These are phyloP conservation scores for Acrossocheilus wenchowensis DNA, from an alignment of 2,797 vertebrate species.

Conservation along the genomic window DNA sequence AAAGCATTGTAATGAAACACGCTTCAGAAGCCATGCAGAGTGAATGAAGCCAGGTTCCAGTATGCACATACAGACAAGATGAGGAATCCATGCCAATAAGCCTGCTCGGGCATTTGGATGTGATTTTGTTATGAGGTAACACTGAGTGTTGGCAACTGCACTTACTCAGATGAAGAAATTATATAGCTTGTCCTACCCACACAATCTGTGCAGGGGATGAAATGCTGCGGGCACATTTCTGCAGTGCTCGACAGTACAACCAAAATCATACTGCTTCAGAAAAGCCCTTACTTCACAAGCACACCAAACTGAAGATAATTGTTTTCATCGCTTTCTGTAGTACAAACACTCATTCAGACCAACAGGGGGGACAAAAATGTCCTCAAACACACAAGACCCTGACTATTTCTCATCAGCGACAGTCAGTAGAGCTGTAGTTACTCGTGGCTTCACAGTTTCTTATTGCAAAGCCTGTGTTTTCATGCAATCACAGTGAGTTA, in stretches of 20 bases:
- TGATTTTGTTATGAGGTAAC: conserved; percentile 53
- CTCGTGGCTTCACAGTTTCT: neutral
- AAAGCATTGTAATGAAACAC: neutral
- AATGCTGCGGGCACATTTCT: conserved; percentile 51
- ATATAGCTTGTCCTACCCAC: conserved; percentile 59
- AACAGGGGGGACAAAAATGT: neutral
- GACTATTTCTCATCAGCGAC: neutral
- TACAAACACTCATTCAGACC: conserved; percentile 4
- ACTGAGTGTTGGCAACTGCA: conserved; percentile 46
- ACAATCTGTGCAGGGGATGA: conserved; percentile 56
- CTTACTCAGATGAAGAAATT: conserved; percentile 58
- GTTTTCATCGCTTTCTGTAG: conserved; percentile 7
- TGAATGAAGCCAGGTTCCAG: conserved; percentile 38
- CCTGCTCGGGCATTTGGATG: conserved; percentile 53
- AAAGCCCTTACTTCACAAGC: conserved; percentile 29
- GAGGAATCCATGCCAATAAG: conserved; percentile 46
- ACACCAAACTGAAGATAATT: conserved; percentile 24
- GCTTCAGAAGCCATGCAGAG: conserved; percentile 26
- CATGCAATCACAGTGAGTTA: conserved; percentile 18
- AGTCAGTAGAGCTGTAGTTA: neutral
- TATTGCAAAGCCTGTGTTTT: conserved; percentile 8
- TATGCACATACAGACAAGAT: conserved; percentile 31
- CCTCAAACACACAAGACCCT: neutral
- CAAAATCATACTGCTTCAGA: conserved; percentile 31
- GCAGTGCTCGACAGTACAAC: conserved; percentile 23